These are phyloP conservation scores for Nowickia ferox DNA, from an alignment of 2,888 invertebrate genomes.

Conservation along the genomic window DNA sequence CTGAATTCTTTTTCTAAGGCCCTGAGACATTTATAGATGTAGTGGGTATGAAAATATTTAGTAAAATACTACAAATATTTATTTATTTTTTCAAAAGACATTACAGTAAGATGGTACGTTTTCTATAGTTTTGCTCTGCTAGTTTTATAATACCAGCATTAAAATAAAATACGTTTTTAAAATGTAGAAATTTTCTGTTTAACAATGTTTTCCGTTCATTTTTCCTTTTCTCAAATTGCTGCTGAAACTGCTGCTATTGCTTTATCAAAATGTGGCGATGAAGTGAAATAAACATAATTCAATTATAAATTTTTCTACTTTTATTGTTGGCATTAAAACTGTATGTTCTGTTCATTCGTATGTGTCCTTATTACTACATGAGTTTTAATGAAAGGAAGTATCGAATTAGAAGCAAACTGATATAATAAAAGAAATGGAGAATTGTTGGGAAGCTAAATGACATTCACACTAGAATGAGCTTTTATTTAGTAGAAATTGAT, in stretches of 20 bases:
- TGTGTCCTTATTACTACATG: conserved; percentile 58
- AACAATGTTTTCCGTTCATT: background rate
- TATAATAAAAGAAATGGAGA: conserved; percentile 20
- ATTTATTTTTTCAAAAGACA: background rate
- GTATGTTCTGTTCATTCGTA: conserved; percentile 62
- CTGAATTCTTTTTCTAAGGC: background rate
- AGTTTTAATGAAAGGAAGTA: conserved; percentile 58
- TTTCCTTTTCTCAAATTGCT: background rate
- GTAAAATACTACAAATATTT: background rate
- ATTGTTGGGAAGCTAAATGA: conserved; percentile 7
- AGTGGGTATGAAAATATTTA: background rate
- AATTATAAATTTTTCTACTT: conserved; percentile 56
- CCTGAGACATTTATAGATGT: background rate
- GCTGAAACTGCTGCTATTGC: background rate
- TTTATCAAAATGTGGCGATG: conserved; percentile 50
- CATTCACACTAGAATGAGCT: conserved; percentile 4
- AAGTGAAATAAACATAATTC: conserved; percentile 64
- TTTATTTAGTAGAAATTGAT: background rate
- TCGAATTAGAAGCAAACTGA: conserved; percentile 48
- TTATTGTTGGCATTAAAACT: conserved; percentile 55
- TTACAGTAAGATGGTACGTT: background rate
- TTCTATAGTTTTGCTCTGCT: background rate
- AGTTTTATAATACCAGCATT: background rate
- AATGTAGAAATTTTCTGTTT: background rate
- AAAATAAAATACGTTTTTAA: background rate